Percentiles rank a stretch among this genome's conserved stretches.
phyloP scores from a whole-genome alignment of 1,140 invertebrate genomes.

The Colletes latitarsis region DNA sequence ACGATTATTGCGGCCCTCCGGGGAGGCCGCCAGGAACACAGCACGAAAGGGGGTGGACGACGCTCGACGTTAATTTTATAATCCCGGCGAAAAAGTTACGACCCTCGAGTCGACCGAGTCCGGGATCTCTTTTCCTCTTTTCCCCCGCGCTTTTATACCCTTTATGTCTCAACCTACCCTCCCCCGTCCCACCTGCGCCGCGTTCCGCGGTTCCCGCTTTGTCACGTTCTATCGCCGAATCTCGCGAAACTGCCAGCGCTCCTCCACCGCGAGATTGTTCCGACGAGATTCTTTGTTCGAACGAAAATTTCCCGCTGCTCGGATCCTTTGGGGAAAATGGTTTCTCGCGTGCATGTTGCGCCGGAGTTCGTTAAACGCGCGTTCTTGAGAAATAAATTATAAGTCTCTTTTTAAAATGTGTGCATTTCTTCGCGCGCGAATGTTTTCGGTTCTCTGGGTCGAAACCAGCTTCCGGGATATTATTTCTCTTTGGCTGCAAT shows the following conservation, averaged over 20 bases:
- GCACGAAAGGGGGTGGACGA: slow-evolving; percentile 29
- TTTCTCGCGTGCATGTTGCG: no score
- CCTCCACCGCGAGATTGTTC: background rate
- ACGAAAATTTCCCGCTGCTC: background rate
- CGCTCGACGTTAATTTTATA: slow-evolving; percentile 78
- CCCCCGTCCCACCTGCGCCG: background rate
- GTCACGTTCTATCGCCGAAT: slow-evolving; percentile 37
- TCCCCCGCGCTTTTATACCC: slow-evolving; percentile 42
- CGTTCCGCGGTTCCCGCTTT: slow-evolving; percentile 10
- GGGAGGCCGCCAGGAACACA: slow-evolving; percentile 34
- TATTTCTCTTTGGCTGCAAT: no score
- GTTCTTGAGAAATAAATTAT: no score
- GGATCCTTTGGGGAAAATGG: background rate
- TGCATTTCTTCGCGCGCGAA: no score
- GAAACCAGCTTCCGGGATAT: no score
- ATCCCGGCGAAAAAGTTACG: slow-evolving; percentile 78
- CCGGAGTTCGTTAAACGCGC: no score
- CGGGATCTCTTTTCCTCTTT: slow-evolving; percentile 49
- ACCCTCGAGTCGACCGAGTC: slow-evolving; percentile 63
- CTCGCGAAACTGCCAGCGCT: slow-evolving; percentile 20
- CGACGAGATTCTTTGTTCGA: background rate
- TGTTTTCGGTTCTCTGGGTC: no score
- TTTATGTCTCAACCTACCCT: background rate
- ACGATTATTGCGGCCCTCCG: slow-evolving; percentile 78
- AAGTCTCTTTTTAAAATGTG: no score